Percentiles rank a stretch among this genome's conserved stretches.
Evolutionary conservation across 2,888 invertebrate genomes (phyloP).

Genomic region (Thumatha senex): DNA sequence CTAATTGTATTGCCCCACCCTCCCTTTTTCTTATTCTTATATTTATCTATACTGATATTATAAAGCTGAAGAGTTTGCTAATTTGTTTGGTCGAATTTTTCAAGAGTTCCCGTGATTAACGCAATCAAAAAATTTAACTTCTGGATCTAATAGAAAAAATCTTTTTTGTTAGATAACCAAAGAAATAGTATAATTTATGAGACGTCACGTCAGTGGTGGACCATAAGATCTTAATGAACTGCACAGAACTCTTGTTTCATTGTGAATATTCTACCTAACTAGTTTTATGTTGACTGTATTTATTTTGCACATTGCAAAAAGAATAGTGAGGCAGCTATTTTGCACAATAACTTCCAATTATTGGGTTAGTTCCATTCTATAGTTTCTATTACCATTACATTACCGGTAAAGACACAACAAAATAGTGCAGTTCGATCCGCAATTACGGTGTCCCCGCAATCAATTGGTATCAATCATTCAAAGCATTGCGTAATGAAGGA

Average conservation of each 20-base stretch:
- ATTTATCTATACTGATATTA: not conserved
- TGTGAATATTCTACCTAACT: no score
- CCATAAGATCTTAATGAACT: no score
- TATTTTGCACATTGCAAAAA: no score
- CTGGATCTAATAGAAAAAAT: no score
- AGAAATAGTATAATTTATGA: no score
- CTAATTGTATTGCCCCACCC: conserved; percentile 2
- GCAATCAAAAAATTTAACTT: no score
- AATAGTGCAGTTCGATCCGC: not conserved
- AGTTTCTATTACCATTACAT: not conserved
- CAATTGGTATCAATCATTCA: not conserved
- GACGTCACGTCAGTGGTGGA: no score
- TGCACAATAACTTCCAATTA: not conserved
- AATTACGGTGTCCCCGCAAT: not conserved
- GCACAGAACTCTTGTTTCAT: no score
- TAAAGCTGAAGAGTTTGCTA: not conserved
- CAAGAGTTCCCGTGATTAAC: no score
- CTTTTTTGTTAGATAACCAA: no score
- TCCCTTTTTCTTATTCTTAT: not conserved
- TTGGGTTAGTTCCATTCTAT: not conserved
- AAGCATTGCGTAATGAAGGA: not conserved
- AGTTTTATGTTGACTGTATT: no score
- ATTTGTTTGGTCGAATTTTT: not conserved
- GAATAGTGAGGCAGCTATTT: no score
- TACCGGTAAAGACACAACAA: not conserved